Percentiles rank a stretch among this genome's conserved stretches.
Conservation (phyloP, 1,140 invertebrate genomes). For the Heliconius nattereri region DNA sequence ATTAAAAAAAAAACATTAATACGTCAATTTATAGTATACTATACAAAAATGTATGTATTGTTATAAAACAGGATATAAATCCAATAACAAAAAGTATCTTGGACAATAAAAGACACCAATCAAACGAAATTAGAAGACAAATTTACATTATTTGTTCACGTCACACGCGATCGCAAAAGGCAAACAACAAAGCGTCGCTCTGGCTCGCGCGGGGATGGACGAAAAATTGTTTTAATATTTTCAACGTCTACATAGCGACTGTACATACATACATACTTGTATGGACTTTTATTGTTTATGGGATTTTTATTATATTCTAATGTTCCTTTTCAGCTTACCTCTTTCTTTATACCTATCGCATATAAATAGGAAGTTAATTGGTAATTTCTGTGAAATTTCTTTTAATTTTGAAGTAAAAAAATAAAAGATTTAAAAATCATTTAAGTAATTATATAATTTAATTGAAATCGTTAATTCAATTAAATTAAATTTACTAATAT, state of each 20-base stretch:
- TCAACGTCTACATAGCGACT: background rate
- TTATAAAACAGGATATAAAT: background rate
- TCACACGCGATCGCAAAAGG: constrained; percentile 64
- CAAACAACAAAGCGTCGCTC: constrained; percentile 64
- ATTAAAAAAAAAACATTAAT: no score
- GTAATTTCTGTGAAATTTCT: no score
- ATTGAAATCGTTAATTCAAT: no score
- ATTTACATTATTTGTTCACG: constrained; percentile 68
- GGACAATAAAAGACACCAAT: constrained; percentile 48
- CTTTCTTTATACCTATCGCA: no score
- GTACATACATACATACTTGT: background rate
- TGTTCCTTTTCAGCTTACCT: no score
- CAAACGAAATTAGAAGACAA: constrained; percentile 10
- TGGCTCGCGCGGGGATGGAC: constrained; percentile 1
- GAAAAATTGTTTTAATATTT: constrained; percentile 13
- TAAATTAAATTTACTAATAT: no score
- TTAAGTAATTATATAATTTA: no score
- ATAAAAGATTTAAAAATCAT: no score
- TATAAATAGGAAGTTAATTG: no score
- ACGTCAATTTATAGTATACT: no score
- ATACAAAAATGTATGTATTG: background rate
- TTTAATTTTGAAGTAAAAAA: no score
- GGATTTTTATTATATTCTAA: no score
- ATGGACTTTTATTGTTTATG: background rate
- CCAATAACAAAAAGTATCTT: constrained; percentile 30